These are phyloP conservation scores for Microctonus hyperodae DNA, from an alignment of 2,888 invertebrate species.

Conservation along the genomic window DNA sequence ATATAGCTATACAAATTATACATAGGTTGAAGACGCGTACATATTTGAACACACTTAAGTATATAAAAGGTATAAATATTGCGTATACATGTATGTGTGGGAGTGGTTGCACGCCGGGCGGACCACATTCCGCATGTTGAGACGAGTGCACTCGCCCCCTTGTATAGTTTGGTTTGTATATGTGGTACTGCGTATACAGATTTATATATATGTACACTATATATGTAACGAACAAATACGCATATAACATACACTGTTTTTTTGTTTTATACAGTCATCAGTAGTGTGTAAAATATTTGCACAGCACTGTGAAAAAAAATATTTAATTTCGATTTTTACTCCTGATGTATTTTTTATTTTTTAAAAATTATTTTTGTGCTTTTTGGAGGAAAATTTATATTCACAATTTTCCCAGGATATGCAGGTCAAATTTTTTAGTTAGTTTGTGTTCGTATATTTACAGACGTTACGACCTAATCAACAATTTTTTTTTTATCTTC, in stretches of 20 bases:
- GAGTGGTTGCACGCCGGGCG: conserved; percentile 46
- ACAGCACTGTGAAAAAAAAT: too few species aligned
- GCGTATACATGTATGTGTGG: conserved; percentile 36
- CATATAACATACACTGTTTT: too few species aligned
- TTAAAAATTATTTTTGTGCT: background rate
- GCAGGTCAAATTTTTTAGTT: background rate
- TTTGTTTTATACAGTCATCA: too few species aligned
- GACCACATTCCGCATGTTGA: conserved; percentile 59
- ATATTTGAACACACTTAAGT: conserved; percentile 29
- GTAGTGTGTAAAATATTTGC: too few species aligned
- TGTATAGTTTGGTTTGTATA: conserved; percentile 11
- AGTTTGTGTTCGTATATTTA: too few species aligned
- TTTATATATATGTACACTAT: conserved; percentile 1
- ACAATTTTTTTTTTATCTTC: conserved; percentile 9
- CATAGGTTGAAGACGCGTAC: conserved; percentile 29
- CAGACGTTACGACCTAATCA: too few species aligned
- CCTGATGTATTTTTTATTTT: background rate
- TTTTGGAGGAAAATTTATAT: conserved; percentile 12
- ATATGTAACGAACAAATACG: conserved; percentile 17
- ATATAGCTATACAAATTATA: too few species aligned
- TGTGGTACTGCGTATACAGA: background rate
- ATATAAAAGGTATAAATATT: background rate
- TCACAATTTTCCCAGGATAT: conserved; percentile 4
- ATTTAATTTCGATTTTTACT: conserved; percentile 1
- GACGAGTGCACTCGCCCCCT: conserved; percentile 47